Evolutionary conservation across 2,797 vertebrate species (phyloP).

Genomic region (Corythornis leucogaster): DNA sequence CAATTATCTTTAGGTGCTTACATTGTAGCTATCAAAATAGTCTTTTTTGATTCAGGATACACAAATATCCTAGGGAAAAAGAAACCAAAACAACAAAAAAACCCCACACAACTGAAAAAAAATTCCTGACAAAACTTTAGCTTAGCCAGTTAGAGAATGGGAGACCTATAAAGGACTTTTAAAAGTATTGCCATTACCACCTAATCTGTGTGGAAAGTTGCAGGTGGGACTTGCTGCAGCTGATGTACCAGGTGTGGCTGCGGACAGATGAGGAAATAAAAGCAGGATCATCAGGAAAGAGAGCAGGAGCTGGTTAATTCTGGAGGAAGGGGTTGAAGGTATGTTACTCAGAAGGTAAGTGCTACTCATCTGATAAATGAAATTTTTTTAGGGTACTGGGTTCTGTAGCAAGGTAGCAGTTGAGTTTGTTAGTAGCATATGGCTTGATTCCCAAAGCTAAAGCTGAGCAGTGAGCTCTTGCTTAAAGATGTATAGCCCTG

Average conservation of each 20-base stretch:
- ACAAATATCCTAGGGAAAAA: neutral
- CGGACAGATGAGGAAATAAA: neutral
- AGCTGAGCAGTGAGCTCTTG: neutral
- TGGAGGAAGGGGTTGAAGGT: neutral
- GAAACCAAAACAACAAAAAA: neutral
- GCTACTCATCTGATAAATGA: neutral
- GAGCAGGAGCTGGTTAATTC: rapidly evolving
- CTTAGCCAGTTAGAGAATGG: neutral
- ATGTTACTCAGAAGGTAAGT: rapidly evolving
- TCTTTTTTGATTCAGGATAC: neutral
- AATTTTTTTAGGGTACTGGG: neutral
- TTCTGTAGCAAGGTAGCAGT: rapidly evolving
- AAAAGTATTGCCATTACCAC: neutral
- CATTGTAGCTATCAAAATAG: neutral
- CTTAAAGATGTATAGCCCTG: rapidly evolving
- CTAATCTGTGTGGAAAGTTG: neutral
- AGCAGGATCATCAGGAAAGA: neutral
- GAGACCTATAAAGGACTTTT: neutral
- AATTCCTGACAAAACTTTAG: neutral
- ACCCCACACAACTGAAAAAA: neutral
- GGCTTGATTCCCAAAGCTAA: neutral
- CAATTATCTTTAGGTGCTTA: neutral
- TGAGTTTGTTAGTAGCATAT: neutral
- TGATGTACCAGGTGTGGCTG: neutral
- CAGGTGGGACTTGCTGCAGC: neutral